These are phyloP conservation scores for Bellardia bayeri DNA, from an alignment of 2,888 invertebrate species.

Conservation along the genomic window DNA sequence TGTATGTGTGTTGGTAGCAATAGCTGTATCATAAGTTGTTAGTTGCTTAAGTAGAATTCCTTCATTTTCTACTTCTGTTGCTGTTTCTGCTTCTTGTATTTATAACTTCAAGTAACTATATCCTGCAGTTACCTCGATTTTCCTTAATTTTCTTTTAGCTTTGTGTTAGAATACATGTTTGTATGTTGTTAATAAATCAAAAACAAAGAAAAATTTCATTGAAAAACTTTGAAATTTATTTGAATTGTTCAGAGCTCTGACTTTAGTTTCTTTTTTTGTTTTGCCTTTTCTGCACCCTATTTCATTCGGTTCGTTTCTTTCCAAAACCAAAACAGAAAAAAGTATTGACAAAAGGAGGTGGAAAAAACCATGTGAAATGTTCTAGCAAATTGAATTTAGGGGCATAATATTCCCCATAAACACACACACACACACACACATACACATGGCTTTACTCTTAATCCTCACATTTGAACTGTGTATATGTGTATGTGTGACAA, in stretches of 20 bases:
- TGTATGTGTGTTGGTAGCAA: background rate
- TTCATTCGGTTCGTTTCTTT: background rate
- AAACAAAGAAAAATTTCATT: slow-evolving; percentile 59
- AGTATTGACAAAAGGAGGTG: background rate
- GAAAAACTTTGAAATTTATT: slow-evolving; percentile 72
- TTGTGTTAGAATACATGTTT: background rate
- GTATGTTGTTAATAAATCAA: slow-evolving; percentile 62
- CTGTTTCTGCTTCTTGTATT: background rate
- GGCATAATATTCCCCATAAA: slow-evolving; percentile 3
- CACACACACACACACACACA: background rate
- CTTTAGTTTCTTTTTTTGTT: slow-evolving; percentile 9
- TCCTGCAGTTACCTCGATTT: slow-evolving; percentile 19
- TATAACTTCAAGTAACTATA: slow-evolving; percentile 6
- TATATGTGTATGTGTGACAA: slow-evolving; percentile 43
- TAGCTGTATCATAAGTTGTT: slow-evolving; percentile 28
- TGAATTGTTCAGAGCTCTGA: slow-evolving; percentile 55
- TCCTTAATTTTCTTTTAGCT: background rate
- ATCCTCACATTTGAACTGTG: no score
- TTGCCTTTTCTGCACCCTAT: background rate
- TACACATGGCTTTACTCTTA: background rate
- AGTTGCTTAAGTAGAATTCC: slow-evolving; percentile 65
- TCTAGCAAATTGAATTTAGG: slow-evolving; percentile 62
- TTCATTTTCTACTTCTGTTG: slow-evolving; percentile 44
- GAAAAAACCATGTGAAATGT: slow-evolving; percentile 60
- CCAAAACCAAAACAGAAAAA: slow-evolving; percentile 13